Percentiles rank a stretch among this genome's conserved stretches.
These are phyloP conservation scores for Macroglossus sobrinus DNA, from an alignment of 2,113 vertebrate species.

Conservation along the genomic window DNA sequence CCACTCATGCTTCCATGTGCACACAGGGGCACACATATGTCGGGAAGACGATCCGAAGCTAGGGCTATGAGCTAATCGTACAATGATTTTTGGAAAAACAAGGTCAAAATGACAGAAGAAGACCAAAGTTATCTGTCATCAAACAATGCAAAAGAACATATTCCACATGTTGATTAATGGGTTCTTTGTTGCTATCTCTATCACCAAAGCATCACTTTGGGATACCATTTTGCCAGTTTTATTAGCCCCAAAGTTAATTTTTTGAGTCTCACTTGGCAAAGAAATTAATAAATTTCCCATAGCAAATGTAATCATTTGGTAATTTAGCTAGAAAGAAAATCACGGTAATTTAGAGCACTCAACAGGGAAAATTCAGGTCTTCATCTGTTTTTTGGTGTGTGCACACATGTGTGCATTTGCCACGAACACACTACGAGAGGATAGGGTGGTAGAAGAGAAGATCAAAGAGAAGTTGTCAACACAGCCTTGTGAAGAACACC, in stretches of 20 bases:
- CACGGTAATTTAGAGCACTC: neutral
- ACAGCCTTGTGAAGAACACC: neutral
- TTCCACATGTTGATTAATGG: neutral
- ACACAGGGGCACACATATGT: neutral
- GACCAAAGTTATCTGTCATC: neutral
- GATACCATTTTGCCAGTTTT: neutral
- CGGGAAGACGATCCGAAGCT: neutral
- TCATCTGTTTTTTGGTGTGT: neutral
- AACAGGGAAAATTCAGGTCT: neutral
- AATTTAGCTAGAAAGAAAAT: neutral
- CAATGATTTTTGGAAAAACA: neutral
- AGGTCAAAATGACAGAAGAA: neutral
- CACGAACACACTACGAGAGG: rapidly evolving
- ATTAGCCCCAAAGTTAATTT: neutral
- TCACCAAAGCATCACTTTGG: neutral
- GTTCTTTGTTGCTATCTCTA: neutral
- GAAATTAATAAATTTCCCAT: neutral
- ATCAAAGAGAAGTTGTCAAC: neutral
- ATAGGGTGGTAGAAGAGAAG: neutral
- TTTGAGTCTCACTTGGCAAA: neutral
- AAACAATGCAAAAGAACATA: neutral
- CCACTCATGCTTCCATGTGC: neutral
- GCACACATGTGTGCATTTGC: rapidly evolving
- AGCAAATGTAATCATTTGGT: neutral
- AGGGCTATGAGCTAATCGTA: neutral